Conservation (phyloP, 2,888 invertebrate species). For the Listrodromus nycthemerus region DNA sequence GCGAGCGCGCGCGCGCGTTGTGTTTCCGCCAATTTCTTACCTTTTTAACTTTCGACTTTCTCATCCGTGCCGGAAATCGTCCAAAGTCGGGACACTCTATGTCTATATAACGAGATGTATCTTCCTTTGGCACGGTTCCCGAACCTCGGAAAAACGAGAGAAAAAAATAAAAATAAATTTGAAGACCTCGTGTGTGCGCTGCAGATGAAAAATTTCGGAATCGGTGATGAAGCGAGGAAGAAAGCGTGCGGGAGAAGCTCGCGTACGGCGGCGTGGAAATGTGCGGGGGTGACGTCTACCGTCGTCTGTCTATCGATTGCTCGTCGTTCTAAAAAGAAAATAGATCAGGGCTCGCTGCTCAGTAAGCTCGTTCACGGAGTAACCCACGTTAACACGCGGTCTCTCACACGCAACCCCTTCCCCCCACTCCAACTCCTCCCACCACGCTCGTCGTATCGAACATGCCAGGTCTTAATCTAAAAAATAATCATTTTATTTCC, state of each 20-base stretch:
- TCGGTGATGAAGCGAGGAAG: conserved; percentile 38
- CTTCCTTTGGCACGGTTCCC: conserved; percentile 36
- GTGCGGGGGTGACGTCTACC: conserved; percentile 37
- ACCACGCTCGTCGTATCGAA: conserved; percentile 14
- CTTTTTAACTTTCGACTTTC: conserved; percentile 57
- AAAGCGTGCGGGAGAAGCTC: conserved; percentile 30
- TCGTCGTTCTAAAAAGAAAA: conserved; percentile 72
- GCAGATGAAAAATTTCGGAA: conserved; percentile 31
- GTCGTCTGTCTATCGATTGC: conserved; percentile 71
- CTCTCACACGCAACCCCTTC: conserved; percentile 46
- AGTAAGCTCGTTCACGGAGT: conserved; percentile 38
- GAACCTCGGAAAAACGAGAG: conserved; percentile 13
- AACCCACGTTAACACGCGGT: conserved; percentile 51
- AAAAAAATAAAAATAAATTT: background rate
- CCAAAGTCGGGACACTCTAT: background rate
- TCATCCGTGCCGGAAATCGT: conserved; percentile 31
- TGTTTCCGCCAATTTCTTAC: conserved; percentile 49
- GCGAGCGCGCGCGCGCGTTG: conserved; percentile 35
- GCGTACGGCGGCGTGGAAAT: conserved; percentile 34
- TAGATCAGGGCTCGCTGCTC: conserved; percentile 70
- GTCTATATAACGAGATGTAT: conserved; percentile 31
- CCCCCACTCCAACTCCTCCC: background rate
- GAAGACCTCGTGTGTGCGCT: conserved; percentile 30
- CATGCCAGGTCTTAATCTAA: conserved; percentile 17
- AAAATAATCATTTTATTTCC: conserved; percentile 14